phyloP scores from a whole-genome alignment of 2,888 invertebrate genomes.

The Phalangium opilio region DNA sequence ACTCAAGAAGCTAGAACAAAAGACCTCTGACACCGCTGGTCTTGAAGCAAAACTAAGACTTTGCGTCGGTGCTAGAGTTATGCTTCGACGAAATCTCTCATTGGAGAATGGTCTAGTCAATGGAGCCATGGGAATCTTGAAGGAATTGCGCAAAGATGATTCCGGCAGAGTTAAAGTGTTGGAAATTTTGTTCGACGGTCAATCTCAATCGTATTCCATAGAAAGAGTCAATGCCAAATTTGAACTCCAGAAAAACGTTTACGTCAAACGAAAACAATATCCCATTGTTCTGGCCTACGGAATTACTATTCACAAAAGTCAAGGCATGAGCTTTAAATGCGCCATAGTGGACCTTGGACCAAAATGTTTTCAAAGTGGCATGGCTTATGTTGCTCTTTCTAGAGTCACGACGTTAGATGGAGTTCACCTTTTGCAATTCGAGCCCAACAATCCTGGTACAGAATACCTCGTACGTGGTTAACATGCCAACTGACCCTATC shows the following conservation, averaged over 20 bases:
- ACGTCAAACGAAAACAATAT: constrained; percentile 2
- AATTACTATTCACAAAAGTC: constrained; percentile 6
- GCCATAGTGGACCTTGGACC: constrained; percentile 2
- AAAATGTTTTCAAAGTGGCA: too few relatives aligned
- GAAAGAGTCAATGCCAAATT: constrained; percentile 4
- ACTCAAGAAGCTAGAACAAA: not conserved
- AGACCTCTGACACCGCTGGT: constrained; percentile 1
- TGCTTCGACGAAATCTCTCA: constrained; percentile 3
- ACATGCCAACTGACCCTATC: too few relatives aligned
- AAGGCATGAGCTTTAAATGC: constrained; percentile 1
- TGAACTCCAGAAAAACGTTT: not conserved
- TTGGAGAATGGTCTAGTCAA: constrained; percentile 1
- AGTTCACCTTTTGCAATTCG: constrained; percentile 1
- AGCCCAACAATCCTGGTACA: not conserved
- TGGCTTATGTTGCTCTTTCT: too few relatives aligned
- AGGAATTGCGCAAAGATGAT: not conserved
- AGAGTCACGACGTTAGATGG: not conserved
- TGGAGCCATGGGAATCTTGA: not conserved
- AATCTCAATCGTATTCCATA: not conserved
- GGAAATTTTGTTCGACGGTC: not conserved
- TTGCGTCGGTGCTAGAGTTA: not conserved
- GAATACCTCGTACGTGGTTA: too few relatives aligned
- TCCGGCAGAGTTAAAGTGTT: too few relatives aligned
- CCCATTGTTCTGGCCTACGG: constrained; percentile 1
- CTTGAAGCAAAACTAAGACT: not conserved